A percentile compares a stretch with the other conserved stretches of the same genome.
phyloP scores from a whole-genome alignment of 2,888 invertebrate genomes.

The Charanyca ferruginea region DNA sequence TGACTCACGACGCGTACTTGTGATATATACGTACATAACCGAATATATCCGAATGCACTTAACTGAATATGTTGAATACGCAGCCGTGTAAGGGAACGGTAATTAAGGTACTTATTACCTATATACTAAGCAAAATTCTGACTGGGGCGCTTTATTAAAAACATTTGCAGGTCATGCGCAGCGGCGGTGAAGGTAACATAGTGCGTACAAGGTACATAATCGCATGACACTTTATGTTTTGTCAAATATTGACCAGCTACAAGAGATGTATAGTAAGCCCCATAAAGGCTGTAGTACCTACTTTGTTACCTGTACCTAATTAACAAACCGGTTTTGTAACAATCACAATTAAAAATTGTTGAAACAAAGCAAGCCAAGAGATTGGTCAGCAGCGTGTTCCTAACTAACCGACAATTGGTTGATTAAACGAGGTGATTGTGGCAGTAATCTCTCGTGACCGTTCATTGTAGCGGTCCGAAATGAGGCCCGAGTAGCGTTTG shows the following conservation, averaged over 20 bases:
- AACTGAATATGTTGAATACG: slow-evolving; percentile 28
- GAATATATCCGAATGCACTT: slow-evolving; percentile 49
- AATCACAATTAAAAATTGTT: slow-evolving; percentile 36
- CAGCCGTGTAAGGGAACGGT: slow-evolving; percentile 19
- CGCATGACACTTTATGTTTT: not conserved
- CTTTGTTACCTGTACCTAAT: not conserved
- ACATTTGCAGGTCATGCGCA: not conserved
- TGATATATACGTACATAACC: slow-evolving; percentile 45
- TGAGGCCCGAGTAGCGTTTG: slow-evolving; percentile 16
- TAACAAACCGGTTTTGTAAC: slow-evolving; percentile 6
- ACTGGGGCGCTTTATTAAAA: not conserved
- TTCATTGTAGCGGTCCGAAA: slow-evolving; percentile 35
- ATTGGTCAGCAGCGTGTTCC: slow-evolving; percentile 32
- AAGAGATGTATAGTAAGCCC: not conserved
- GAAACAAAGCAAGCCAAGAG: slow-evolving; percentile 27
- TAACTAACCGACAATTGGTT: slow-evolving; percentile 51
- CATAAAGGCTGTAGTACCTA: no score
- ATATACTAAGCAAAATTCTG: not conserved
- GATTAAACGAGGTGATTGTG: slow-evolving; percentile 48
- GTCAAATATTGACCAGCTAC: not conserved
- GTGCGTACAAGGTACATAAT: not conserved
- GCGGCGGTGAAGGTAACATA: not conserved
- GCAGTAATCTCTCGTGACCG: slow-evolving; percentile 40
- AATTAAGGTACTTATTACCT: slow-evolving; percentile 38
- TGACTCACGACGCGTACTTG: slow-evolving; percentile 62